A percentile compares a stretch with the other conserved stretches of the same genome.
Conservation (phyloP, 2,113 vertebrate genomes). For the Saiga tatarica region DNA sequence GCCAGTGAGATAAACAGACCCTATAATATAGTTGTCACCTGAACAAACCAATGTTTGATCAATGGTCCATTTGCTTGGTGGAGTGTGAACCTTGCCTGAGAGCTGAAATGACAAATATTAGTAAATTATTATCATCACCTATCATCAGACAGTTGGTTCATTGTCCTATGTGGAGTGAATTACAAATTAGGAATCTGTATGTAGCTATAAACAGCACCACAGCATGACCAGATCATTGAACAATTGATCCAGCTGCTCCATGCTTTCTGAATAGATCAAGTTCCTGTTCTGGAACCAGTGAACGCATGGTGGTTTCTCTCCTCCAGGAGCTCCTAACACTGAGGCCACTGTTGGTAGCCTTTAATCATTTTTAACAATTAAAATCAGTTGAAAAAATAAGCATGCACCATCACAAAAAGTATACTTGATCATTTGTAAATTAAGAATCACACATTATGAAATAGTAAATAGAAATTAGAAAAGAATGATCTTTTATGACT, state of each 20-base stretch:
- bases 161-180: constrained; percentile 56
- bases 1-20: constrained; percentile 71
- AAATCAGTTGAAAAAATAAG: not conserved
- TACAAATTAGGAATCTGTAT: constrained; percentile 58
- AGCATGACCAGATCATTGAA: constrained; percentile 58
- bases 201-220: constrained; percentile 43
- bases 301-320: not conserved
- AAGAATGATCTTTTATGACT: not conserved
- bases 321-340: not conserved
- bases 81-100: constrained; percentile 68
- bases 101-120: constrained; percentile 73
- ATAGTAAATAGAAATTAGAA: not conserved
- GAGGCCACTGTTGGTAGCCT: not conserved
- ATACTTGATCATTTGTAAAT: not conserved
- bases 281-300: not conserved
- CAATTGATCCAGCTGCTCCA: constrained; percentile 40
- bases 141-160: constrained; percentile 61
- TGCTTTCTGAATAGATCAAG: constrained; percentile 42
- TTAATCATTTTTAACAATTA: not conserved
- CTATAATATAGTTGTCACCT: constrained; percentile 74
- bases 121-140: constrained; percentile 71
- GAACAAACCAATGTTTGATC: constrained; percentile 78
- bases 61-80: constrained; percentile 72
- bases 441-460: constrained; percentile 6
- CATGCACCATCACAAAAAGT: not conserved